phyloP scores from a whole-genome alignment of 2,888 invertebrate genomes.

The Philonicus albiceps region DNA sequence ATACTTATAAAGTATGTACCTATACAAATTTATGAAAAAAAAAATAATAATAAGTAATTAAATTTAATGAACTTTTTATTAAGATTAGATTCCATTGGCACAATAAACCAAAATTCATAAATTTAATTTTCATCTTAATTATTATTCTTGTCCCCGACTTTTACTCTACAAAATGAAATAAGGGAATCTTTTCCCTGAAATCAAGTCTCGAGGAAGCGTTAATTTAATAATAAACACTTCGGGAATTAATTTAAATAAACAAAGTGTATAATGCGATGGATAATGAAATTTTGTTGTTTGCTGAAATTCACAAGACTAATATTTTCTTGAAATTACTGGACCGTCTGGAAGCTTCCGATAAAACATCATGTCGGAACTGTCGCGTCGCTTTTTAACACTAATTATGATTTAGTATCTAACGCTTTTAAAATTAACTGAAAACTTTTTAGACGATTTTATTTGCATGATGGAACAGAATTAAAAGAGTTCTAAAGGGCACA shows the following conservation, averaged over 20 bases:
- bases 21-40: neutral
- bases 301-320: neutral
- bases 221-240: neutral
- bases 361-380: neutral
- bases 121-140: neutral
- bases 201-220: neutral
- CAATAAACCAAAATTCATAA: neutral
- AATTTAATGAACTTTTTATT: neutral
- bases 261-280: neutral
- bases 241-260: neutral
- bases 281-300: neutral
- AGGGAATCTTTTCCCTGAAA: neutral
- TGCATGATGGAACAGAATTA: neutral
- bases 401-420: neutral
- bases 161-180: neutral
- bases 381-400: neutral
- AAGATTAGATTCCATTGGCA: neutral
- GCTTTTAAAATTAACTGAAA: neutral
- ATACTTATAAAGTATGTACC: neutral
- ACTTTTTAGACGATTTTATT: neutral
- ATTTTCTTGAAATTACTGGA: neutral
- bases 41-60: neutral
- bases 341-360: neutral
- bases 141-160: neutral
- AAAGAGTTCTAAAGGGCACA: neutral